Evolutionary conservation across 2,113 vertebrate species (phyloP).

Genomic region (Rissa tridactyla): DNA sequence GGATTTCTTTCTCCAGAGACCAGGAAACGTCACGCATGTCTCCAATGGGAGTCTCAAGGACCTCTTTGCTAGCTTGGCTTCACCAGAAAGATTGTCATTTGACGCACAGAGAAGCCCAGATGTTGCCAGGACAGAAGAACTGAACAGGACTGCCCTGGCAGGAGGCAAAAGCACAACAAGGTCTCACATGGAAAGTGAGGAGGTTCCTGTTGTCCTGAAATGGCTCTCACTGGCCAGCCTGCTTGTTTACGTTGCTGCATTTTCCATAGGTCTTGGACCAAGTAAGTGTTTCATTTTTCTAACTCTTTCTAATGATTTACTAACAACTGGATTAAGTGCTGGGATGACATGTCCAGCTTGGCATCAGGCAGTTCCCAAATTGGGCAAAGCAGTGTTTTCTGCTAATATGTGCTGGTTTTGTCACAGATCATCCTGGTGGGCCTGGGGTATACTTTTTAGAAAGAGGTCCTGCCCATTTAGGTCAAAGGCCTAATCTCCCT

Average conservation of each 20-base stretch:
- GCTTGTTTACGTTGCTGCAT: slow-evolving; percentile 89
- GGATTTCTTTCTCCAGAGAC: slow-evolving; percentile 31
- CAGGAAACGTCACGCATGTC: slow-evolving; percentile 42
- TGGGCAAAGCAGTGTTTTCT: not conserved
- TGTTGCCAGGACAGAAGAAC: not conserved
- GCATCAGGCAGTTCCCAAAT: not conserved
- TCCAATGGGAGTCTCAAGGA: slow-evolving; percentile 64
- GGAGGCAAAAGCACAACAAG: not conserved
- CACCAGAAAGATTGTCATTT: not conserved
- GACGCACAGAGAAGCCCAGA: not conserved
- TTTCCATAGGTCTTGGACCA: slow-evolving; percentile 94
- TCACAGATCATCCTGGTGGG: not conserved
- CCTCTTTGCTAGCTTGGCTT: slow-evolving; percentile 6
- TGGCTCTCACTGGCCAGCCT: slow-evolving; percentile 89
- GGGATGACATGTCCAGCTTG: not conserved
- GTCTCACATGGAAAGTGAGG: slow-evolving; percentile 20
- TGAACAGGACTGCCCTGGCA: not conserved
- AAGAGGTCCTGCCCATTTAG: not conserved
- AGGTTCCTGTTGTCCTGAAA: slow-evolving; percentile 80
- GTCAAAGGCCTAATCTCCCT: not conserved
- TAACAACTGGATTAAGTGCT: not conserved
- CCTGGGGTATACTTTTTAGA: not conserved
- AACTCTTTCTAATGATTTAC: not conserved
- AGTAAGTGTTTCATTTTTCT: slow-evolving; percentile 81
- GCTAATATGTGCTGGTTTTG: not conserved